These are phyloP conservation scores for Melanerpes aurifrons DNA, from an alignment of 2,113 vertebrate genomes.

Conservation along the genomic window DNA sequence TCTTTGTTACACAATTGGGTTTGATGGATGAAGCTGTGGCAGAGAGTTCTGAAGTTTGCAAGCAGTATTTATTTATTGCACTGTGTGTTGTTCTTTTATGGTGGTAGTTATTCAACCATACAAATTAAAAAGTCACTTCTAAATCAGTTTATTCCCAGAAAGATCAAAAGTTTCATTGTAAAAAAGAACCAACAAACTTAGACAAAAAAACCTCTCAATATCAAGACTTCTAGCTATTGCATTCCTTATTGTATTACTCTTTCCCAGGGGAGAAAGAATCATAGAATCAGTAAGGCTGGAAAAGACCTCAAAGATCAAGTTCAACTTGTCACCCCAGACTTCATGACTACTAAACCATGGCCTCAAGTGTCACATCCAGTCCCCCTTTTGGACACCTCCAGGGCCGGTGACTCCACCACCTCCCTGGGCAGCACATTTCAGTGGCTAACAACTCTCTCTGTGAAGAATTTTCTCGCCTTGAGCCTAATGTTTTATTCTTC, in stretches of 20 bases:
- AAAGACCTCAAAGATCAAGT: too few species aligned
- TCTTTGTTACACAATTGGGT: not conserved
- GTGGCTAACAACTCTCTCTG: too few species aligned
- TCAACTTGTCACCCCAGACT: too few species aligned
- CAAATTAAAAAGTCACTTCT: conserved; percentile 23
- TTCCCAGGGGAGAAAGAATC: not conserved
- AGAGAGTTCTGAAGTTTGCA: not conserved
- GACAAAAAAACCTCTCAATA: not conserved
- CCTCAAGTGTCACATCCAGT: too few species aligned
- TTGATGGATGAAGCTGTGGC: not conserved
- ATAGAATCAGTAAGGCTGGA: too few species aligned
- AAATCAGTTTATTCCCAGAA: not conserved
- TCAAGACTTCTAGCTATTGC: not conserved
- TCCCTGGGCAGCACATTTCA: too few species aligned
- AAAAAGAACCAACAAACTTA: not conserved
- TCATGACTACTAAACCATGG: too few species aligned
- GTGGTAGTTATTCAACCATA: not conserved
- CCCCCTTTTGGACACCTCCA: too few species aligned
- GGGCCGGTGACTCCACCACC: too few species aligned
- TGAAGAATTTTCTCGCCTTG: too few species aligned
- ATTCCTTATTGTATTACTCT: not conserved
- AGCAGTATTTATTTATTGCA: not conserved
- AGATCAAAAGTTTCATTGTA: not conserved
- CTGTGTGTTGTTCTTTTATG: not conserved
- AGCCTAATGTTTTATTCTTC: not conserved